Percentiles rank a stretch among this genome's conserved stretches.
These are phyloP conservation scores for Empidonax alnorum DNA, from an alignment of 2,113 vertebrate species.

Conservation along the genomic window DNA sequence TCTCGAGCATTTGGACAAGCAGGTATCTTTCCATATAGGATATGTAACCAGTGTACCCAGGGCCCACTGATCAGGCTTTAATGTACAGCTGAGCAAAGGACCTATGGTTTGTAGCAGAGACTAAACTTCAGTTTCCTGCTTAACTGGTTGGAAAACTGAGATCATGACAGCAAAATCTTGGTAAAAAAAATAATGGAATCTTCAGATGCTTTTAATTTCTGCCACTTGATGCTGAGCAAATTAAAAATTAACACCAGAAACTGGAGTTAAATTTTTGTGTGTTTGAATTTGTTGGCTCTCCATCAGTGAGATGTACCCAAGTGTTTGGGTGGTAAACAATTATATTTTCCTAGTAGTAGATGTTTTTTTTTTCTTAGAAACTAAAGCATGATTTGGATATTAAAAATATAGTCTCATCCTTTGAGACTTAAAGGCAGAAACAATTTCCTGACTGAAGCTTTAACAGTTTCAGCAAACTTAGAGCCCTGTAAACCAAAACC, in stretches of 20 bases:
- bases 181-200: not conserved
- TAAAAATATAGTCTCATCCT: not conserved
- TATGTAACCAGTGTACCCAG: not conserved
- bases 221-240: not conserved
- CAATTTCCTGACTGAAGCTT: not conserved
- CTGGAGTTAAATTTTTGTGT: not conserved
- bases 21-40: not conserved
- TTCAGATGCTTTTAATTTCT: not conserved
- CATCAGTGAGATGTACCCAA: not conserved
- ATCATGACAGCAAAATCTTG: not conserved
- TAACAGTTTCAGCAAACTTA: not conserved
- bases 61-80: not conserved
- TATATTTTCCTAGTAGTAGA: not conserved
- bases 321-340: not conserved
- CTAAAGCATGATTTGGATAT: not conserved
- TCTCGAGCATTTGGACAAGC: not conserved
- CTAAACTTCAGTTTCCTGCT: not conserved
- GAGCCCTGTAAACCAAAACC: constrained; percentile 18
- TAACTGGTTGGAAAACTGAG: not conserved
- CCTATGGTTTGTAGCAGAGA: not conserved
- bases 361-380: not conserved
- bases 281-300: not conserved
- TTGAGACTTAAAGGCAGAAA: not conserved
- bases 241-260: not conserved
- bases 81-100: not conserved